phyloP scores from a whole-genome alignment of 2,797 vertebrate species.

The Liparis tanakae region DNA sequence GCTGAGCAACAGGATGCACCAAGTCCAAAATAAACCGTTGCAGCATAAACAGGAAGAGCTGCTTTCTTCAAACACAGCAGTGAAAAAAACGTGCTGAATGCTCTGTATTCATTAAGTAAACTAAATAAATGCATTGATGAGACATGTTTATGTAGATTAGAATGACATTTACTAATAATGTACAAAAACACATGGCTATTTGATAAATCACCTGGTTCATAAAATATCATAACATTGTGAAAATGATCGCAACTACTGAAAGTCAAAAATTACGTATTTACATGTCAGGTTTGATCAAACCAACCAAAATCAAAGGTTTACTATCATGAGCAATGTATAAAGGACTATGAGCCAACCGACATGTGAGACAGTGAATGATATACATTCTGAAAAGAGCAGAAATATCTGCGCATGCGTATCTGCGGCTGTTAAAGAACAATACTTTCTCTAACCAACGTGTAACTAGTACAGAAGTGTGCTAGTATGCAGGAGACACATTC shows the following conservation, averaged over 20 bases:
- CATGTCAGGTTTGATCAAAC: no score
- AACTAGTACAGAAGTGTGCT: not conserved
- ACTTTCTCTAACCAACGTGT: no score
- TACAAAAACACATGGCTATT: not conserved
- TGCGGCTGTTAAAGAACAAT: not conserved
- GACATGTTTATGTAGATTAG: not conserved
- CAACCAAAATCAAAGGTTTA: not conserved
- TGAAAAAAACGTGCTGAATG: not conserved
- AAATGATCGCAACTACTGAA: not conserved
- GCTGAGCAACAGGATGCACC: not conserved
- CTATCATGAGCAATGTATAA: not conserved
- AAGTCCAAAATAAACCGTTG: not conserved
- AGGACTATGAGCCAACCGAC: not conserved
- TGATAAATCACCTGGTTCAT: not conserved
- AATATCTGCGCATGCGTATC: not conserved
- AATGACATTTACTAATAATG: not conserved
- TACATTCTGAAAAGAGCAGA: not conserved
- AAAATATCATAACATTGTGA: not conserved
- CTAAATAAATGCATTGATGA: not conserved
- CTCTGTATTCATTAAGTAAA: not conserved
- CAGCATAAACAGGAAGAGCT: constrained; percentile 40
- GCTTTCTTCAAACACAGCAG: not conserved
- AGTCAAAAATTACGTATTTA: not conserved
- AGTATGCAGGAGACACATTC: not conserved
- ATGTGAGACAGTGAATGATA: not conserved